Conservation (phyloP, 1,140 invertebrate genomes). For the Sycophila sp. region DNA sequence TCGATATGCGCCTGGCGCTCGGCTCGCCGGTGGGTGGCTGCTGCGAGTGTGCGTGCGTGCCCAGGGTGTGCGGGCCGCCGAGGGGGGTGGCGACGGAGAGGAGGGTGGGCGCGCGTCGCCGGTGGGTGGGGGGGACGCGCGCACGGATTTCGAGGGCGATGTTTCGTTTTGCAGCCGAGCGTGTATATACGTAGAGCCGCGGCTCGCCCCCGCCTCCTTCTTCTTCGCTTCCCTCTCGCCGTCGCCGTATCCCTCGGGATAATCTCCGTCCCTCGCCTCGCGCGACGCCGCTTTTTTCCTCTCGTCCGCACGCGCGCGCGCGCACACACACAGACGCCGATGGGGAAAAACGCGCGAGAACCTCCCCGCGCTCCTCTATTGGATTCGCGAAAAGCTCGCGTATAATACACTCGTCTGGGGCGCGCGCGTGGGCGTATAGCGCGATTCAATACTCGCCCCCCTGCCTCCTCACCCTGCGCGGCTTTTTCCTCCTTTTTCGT, state of each 20-base stretch:
- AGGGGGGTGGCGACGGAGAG: no score
- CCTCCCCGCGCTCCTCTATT: conserved; percentile 27
- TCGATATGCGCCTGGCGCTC: conserved; percentile 55
- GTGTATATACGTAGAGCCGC: conserved; percentile 16
- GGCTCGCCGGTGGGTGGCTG: conserved; percentile 34
- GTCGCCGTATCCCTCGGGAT: conserved; percentile 50
- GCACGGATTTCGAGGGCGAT: conserved; percentile 62
- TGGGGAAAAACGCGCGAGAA: conserved; percentile 33
- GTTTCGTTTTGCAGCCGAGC: conserved; percentile 57
- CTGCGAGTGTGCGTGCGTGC: not conserved
- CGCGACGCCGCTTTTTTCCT: not conserved
- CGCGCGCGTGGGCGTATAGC: conserved; percentile 20
- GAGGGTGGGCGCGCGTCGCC: conserved; percentile 37
- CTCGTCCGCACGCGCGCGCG: not conserved
- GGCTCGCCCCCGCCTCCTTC: not conserved
- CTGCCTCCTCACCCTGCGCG: conserved; percentile 31
- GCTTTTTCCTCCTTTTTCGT: conserved; percentile 2
- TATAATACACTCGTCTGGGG: conserved; percentile 45
- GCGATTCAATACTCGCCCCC: conserved; percentile 43
- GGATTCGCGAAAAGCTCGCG: conserved; percentile 43
- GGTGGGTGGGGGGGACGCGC: conserved; percentile 45
- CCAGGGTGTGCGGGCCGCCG: not conserved
- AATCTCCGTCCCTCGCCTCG: conserved; percentile 51
- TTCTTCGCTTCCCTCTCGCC: conserved; percentile 38
- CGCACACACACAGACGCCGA: not conserved